Conservation (phyloP, 1,140 invertebrate species). For the Drosophila sechellia region DNA sequence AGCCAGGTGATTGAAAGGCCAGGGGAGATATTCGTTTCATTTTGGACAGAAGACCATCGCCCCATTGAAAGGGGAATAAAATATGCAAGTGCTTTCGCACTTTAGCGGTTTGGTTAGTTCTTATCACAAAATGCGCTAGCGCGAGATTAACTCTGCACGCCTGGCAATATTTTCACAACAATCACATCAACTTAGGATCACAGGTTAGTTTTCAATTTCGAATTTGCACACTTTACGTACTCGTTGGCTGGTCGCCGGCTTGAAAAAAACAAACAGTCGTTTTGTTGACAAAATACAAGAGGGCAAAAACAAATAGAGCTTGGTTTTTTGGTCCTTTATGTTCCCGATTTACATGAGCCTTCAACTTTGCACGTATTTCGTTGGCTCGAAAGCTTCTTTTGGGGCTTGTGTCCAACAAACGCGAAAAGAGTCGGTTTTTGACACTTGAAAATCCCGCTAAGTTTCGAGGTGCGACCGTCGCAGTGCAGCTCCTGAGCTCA, state of each 20-base stretch:
- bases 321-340: not conserved
- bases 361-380: conserved; percentile 5
- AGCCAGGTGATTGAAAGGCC: not conserved
- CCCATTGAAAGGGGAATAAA: conserved; percentile 18
- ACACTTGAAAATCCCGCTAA: not conserved
- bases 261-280: not conserved
- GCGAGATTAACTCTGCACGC: conserved; percentile 21
- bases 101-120: conserved; percentile 12
- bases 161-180: conserved; percentile 5
- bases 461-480: conserved; percentile 4
- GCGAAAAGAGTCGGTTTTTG: not conserved
- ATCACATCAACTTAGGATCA: conserved; percentile 2
- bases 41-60: conserved; percentile 15
- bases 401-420: not conserved
- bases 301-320: not conserved
- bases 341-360: conserved; percentile 7
- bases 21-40: conserved; percentile 21
- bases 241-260: conserved; percentile 7
- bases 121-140: conserved; percentile 21
- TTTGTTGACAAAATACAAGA: not conserved
- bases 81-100: conserved; percentile 13
- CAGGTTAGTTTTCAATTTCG: conserved; percentile 11
- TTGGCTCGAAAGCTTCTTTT: conserved; percentile 3
- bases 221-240: conserved; percentile 24
- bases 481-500: conserved; percentile 11